Evolutionary conservation across 2,797 vertebrate species (phyloP), one percentile per base, ranked within the genome.

Genomic region (Crenuchus spilurus): DNA sequence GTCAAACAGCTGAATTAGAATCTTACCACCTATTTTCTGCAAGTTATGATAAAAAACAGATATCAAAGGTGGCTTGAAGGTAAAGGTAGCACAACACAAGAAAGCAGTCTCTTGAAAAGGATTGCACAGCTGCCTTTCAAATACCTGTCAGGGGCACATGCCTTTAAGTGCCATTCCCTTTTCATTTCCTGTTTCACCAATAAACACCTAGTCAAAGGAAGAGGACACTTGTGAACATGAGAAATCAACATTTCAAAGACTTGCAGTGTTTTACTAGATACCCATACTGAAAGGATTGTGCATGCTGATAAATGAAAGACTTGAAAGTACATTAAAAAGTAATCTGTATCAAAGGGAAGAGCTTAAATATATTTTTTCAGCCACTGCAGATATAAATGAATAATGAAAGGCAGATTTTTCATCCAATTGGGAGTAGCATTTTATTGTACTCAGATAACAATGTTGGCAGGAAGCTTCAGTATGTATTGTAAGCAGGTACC

Each of bases 21-120:
- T 33, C 35, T 58, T 41, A 22, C n/a, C 35, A 33, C n/a, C 11
- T 13, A 2, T 49, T 30, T 72, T 2, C 20, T 33, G 26, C 26
- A 18, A 18, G n/a, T 18, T 52, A 42, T 54, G 65, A 48, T 57
- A 52, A 71, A 62, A 75, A 54, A 42, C 44, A 26, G 24, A 54
- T 54, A 57, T 74, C 57, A 79, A 65, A 72, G 72, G 24, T 22
- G 54, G 54, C 49, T 55, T 64, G 41, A 57, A 72, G 54, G 66
- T 79, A 37, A 70, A 70, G 66, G 52, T 49, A 41, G 4, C 46
- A 18, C 57, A 54, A 73, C 28, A 60, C 60, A 77, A 65, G 1
- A 33, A 42, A 62, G 75, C 26, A 61, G 35, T 69, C 31, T 18
- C 33, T 71, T 79, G 46, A 46, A 73, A 41, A 44, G 63, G 26